Base-by-base conservation (phyloP, 2,797 vertebrate species). In the Atherinosoma microstoma region DNA sequence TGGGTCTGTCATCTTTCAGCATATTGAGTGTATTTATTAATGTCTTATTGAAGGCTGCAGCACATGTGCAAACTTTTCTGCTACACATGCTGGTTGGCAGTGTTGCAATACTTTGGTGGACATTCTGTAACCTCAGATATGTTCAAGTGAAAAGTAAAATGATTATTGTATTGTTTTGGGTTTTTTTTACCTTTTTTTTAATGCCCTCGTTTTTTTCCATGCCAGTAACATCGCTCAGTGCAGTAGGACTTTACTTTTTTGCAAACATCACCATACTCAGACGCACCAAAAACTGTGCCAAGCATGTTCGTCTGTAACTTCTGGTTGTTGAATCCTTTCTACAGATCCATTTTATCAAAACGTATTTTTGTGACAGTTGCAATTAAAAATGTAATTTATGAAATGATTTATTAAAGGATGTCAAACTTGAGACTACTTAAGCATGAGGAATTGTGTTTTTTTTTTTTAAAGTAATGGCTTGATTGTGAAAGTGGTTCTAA, bases 351-450 rank as follows among this genome's bases (percentile, higher is more conserved):
- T 90, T 89, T 75, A 87, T 90, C 67, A 86, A 87, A 88, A 82
- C 84, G 89, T 93, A 93, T 94, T 94, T 94, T 93, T 93, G 91
- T 93, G 90, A 91, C 69, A 20, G 85, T 89, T 93, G 90, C 83
- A 84, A 85, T 91, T 92, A 75, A 91, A 83, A 83, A 89, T 92
- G 90, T 93, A 91, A 94, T 93, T 94, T 92, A 94, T 93, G 81
- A 93, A 93, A 91, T 84, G 85, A 93, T 92, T 93, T 91, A 95
- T 93, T 94, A 94, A 94, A 94, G 79, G 36, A 85, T 86, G 83
- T 87, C 81, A 89, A 90, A 72, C 56, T 77, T 76, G 22, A 71
- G 47, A 49, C 47, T 22, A 49, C 87, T 82, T 82, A 49, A 71
- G 29, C 49, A 35, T 24, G 42, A n/a, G n/a, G 3, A 49, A 40